Conservation (phyloP, 2,797 vertebrate genomes). For the Siniperca scherzeri region DNA sequence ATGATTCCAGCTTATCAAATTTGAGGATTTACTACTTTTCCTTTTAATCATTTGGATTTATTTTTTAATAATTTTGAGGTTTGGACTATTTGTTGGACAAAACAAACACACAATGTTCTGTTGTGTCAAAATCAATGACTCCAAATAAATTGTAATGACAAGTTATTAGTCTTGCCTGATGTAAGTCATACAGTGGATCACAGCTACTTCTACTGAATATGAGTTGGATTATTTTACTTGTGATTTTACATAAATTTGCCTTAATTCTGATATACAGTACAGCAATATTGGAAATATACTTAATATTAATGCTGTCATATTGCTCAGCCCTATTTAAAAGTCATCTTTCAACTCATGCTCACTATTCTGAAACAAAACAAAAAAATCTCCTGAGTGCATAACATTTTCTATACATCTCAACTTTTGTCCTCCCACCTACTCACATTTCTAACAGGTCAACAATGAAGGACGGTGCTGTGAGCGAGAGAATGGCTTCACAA, state of each 20-base stretch:
- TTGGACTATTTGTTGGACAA: too few species aligned
- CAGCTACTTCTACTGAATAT: background rate
- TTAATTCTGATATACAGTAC: too few species aligned
- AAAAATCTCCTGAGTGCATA: background rate
- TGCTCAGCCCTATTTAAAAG: background rate
- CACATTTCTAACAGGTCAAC: conserved; percentile 1
- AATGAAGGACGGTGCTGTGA: background rate
- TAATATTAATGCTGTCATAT: background rate
- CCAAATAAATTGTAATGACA: too few species aligned
- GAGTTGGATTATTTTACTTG: background rate
- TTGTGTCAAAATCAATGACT: too few species aligned
- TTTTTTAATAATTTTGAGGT: too few species aligned
- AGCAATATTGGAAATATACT: background rate
- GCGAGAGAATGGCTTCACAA: background rate
- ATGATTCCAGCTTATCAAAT: too few species aligned
- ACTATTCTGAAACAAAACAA: background rate
- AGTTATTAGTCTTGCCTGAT: background rate
- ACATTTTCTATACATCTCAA: background rate
- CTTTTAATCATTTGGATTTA: too few species aligned
- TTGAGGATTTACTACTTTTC: too few species aligned
- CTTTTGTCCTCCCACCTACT: conserved; percentile 2
- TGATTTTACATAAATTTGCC: background rate
- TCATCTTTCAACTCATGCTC: background rate
- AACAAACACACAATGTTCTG: too few species aligned
- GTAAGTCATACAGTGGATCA: background rate